Conservation (phyloP, 1,140 invertebrate genomes). For the Drosophila serrata region DNA sequence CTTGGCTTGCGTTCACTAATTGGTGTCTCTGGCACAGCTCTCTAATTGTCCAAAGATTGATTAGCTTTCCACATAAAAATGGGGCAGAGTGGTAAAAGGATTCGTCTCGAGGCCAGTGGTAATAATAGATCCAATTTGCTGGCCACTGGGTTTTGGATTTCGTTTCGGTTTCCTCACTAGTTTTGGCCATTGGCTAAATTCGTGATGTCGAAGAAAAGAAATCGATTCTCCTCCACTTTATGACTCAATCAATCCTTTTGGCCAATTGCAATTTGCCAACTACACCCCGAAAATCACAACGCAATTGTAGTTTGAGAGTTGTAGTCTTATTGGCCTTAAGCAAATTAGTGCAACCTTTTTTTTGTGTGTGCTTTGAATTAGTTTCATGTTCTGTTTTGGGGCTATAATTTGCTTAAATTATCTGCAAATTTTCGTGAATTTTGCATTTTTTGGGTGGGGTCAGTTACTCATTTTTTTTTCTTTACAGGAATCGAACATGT, state of each 20-base stretch:
- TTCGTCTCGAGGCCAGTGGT: conserved; percentile 61
- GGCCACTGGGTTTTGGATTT: conserved; percentile 68
- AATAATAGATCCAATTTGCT: conserved; percentile 62
- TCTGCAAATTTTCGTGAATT: conserved; percentile 26
- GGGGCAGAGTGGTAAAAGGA: conserved; percentile 27
- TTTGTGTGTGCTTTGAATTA: conserved; percentile 37
- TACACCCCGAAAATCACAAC: conserved; percentile 55
- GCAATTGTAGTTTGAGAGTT: conserved; percentile 25
- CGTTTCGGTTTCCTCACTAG: conserved; percentile 14
- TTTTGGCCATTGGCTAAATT: conserved; percentile 48
- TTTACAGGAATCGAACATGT: conserved; percentile 37
- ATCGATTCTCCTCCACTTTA: conserved; percentile 68
- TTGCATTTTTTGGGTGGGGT: conserved; percentile 32
- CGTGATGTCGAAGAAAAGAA: conserved; percentile 61
- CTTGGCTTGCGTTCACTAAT: conserved; percentile 52
- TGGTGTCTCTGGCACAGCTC: conserved; percentile 51
- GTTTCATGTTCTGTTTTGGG: conserved; percentile 35
- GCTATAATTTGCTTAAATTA: conserved; percentile 52
- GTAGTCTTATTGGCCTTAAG: conserved; percentile 22
- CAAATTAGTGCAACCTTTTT: conserved; percentile 43
- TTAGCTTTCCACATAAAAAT: conserved; percentile 53
- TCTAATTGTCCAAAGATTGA: conserved; percentile 70
- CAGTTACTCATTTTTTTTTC: conserved; percentile 9
- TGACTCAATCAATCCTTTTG: conserved; percentile 74
- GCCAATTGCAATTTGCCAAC: conserved; percentile 64